phyloP scores from a whole-genome alignment of 2,113 vertebrate genomes.

The Bungarus multicinctus region DNA sequence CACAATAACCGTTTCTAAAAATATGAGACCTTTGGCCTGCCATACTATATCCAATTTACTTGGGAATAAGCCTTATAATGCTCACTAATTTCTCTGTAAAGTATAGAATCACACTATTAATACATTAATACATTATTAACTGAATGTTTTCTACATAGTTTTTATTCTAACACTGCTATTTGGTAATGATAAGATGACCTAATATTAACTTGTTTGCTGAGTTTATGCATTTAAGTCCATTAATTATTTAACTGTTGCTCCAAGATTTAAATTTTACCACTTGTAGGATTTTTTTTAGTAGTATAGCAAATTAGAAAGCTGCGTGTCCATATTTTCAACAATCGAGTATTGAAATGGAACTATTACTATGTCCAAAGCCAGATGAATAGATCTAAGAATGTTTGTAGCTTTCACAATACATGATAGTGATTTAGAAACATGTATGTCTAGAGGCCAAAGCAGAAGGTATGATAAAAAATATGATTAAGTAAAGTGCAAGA shows the following conservation, averaged over 20 bases:
- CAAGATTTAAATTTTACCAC: neutral
- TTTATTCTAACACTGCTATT: neutral
- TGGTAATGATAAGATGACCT: constrained; percentile 23
- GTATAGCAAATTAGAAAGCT: neutral
- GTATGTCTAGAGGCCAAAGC: neutral
- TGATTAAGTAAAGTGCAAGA: too few species aligned
- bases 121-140: neutral
- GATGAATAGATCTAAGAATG: neutral
- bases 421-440: neutral
- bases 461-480: neutral
- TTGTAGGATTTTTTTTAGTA: neutral
- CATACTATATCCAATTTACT: neutral
- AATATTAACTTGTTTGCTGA: neutral
- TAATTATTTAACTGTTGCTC: neutral
- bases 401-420: neutral
- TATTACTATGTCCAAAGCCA: neutral
- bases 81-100: neutral
- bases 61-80: neutral
- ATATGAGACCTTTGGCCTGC: constrained; percentile 29
- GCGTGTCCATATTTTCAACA: neutral
- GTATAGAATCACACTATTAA: constrained; percentile 3
- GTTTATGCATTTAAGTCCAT: constrained; percentile 27
- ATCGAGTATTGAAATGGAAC: neutral
- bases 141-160: constrained; percentile 15
- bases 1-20: constrained; percentile 40